These are phyloP conservation scores for Brachyrhaphis roseni DNA, from an alignment of 2,797 vertebrate species.

Conservation along the genomic window DNA sequence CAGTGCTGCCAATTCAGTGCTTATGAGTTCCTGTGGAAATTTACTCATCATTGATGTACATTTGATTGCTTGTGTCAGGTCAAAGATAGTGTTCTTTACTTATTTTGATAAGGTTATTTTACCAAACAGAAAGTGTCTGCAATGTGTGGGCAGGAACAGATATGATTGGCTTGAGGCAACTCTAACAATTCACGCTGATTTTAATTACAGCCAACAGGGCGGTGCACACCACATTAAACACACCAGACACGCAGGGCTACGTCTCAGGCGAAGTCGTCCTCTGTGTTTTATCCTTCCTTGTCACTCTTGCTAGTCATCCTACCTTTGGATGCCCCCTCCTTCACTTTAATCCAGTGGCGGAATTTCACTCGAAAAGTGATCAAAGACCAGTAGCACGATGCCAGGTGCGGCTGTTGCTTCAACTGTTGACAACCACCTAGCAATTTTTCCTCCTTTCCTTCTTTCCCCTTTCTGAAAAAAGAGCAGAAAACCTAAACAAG, in stretches of 20 bases:
- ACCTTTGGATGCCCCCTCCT: constrained; percentile 59
- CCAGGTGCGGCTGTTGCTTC: constrained; percentile 78
- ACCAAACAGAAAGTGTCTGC: constrained; percentile 16
- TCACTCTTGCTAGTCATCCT: constrained; percentile 57
- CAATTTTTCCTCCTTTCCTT: constrained; percentile 43
- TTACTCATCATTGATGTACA: not conserved
- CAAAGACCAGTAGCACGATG: constrained; percentile 74
- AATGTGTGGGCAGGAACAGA: not conserved
- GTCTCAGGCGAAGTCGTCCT: constrained; percentile 54
- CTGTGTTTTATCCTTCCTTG: constrained; percentile 47
- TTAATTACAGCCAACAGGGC: constrained; percentile 68
- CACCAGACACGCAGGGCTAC: constrained; percentile 42
- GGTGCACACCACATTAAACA: constrained; percentile 48
- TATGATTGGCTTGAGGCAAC: constrained; percentile 43
- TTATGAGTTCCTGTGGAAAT: not conserved
- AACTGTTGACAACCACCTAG: constrained; percentile 75
- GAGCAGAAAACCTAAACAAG: constrained; percentile 63
- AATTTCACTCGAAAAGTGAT: constrained; percentile 83
- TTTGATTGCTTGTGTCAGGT: not conserved
- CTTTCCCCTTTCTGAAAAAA: constrained; percentile 43
- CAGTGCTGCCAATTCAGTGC: not conserved
- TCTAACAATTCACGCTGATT: constrained; percentile 68
- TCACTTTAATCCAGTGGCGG: constrained; percentile 79
- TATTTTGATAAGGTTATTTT: not conserved
- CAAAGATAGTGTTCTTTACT: not conserved